Conservation (phyloP, 2,888 invertebrate genomes). For the Acleris emargana region DNA sequence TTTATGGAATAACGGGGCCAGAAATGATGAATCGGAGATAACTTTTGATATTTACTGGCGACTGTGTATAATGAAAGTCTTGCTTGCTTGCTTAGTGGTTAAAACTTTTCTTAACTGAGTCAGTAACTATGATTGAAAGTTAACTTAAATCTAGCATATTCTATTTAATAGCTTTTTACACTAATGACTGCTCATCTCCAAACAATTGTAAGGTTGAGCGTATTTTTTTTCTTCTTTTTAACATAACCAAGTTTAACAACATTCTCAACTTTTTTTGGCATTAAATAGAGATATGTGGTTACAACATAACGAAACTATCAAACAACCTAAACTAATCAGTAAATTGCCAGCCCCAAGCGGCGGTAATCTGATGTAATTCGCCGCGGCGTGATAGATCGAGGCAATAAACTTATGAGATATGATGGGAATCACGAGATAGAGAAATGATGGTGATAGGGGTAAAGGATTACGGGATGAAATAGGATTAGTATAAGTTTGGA, state of each 20-base stretch:
- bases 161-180: too few species aligned
- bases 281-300: too few species aligned
- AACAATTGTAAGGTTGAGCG: too few species aligned
- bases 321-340: constrained; percentile 39
- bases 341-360: constrained; percentile 39
- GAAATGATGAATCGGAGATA: constrained; percentile 71
- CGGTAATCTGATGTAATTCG: constrained; percentile 43
- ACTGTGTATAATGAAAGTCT: constrained; percentile 3
- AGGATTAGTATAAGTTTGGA: neutral
- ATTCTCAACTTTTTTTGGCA: too few species aligned
- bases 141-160: too few species aligned
- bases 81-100: neutral
- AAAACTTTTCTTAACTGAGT: neutral
- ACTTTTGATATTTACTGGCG: constrained; percentile 42
- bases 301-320: constrained; percentile 8
- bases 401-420: constrained; percentile 36
- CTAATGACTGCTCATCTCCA: too few species aligned
- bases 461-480: constrained; percentile 18
- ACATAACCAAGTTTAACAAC: too few species aligned
- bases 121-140: too few species aligned
- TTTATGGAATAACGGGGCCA: constrained; percentile 66
- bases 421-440: constrained; percentile 40
- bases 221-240: too few species aligned
- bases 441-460: constrained; percentile 21
- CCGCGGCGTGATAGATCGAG: constrained; percentile 43